Conservation (phyloP, 2,797 vertebrate genomes). For the Echiichthys vipera region DNA sequence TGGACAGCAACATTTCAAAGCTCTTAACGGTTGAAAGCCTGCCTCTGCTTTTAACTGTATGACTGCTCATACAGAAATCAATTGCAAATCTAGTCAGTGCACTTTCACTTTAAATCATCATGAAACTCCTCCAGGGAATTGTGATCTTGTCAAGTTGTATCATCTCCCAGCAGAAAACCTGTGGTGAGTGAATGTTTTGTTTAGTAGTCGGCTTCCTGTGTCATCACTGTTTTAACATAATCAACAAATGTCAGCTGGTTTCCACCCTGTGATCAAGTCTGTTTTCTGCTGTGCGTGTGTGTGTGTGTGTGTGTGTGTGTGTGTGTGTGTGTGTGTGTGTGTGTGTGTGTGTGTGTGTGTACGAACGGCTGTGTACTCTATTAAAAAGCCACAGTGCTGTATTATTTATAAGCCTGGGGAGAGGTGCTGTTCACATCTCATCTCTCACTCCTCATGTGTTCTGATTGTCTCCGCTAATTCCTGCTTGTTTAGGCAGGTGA, state of each 20-base stretch:
- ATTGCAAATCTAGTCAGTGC: background rate
- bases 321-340: slow-evolving; percentile 33
- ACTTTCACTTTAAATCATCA: slow-evolving; percentile 33
- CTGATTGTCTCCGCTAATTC: slow-evolving; percentile 79
- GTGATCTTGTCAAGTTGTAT: slow-evolving; percentile 21
- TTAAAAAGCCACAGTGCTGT: slow-evolving; percentile 63
- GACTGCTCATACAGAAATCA: background rate
- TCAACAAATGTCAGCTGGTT: slow-evolving; percentile 61
- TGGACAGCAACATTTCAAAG: slow-evolving; percentile 36
- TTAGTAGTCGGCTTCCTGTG: slow-evolving; percentile 39
- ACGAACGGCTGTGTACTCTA: slow-evolving; percentile 36
- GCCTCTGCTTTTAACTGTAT: background rate
- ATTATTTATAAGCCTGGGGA: slow-evolving; percentile 78
- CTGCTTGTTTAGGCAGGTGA: slow-evolving; percentile 77
- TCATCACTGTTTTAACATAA: slow-evolving; percentile 53
- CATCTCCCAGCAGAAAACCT: slow-evolving; percentile 34
- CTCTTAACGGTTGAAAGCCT: background rate
- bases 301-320: slow-evolving; percentile 16
- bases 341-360: slow-evolving; percentile 35
- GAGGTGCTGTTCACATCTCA: slow-evolving; percentile 68
- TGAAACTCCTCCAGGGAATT: slow-evolving; percentile 27
- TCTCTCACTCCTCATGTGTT: slow-evolving; percentile 71
- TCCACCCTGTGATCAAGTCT: slow-evolving; percentile 45
- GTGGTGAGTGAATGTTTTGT: slow-evolving; percentile 33
- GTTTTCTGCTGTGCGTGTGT: slow-evolving; percentile 19